Conservation (phyloP, 2,797 vertebrate species). For the Ctenopoma kingsleyae region DNA sequence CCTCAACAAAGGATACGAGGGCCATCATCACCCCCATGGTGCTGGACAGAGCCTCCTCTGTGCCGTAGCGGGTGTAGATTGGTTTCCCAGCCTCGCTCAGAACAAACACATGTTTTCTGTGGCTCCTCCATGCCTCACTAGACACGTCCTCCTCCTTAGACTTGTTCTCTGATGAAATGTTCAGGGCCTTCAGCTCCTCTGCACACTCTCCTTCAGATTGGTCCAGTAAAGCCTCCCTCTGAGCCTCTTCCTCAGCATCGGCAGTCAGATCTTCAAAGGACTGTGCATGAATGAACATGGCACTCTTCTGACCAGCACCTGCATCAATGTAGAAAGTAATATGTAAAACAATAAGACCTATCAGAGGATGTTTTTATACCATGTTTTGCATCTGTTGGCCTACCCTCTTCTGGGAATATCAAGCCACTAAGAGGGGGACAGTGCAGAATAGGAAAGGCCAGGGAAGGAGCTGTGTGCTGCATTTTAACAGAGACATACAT, state of each 20-base stretch:
- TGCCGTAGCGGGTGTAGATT: conserved; percentile 95
- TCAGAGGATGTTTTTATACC: not conserved
- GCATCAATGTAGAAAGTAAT: conserved; percentile 14
- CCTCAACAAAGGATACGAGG: conserved; percentile 95
- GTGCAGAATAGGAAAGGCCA: not conserved
- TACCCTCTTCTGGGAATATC: not conserved
- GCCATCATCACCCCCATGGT: conserved; percentile 99
- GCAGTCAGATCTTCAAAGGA: conserved; percentile 95
- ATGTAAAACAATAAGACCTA: not conserved
- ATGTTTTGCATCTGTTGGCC: not conserved
- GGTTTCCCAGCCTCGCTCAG: conserved; percentile 97
- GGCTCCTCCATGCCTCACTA: conserved; percentile 91
- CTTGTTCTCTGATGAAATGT: conserved; percentile 68
- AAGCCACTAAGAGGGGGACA: not conserved
- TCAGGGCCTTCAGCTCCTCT: conserved; percentile 78
- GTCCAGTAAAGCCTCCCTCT: conserved; percentile 45
- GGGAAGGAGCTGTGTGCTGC: not conserved
- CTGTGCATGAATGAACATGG: conserved; percentile 93
- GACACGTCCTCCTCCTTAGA: conserved; percentile 90
- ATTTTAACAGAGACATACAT: too few species aligned
- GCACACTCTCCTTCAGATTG: conserved; percentile 68
- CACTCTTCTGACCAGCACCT: conserved; percentile 93
- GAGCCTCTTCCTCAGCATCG: conserved; percentile 76
- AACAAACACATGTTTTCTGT: conserved; percentile 95
- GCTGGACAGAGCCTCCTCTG: conserved; percentile 96